phyloP scores from a whole-genome alignment of 2,888 invertebrate species.

The Scaptomyza caliginosa region DNA sequence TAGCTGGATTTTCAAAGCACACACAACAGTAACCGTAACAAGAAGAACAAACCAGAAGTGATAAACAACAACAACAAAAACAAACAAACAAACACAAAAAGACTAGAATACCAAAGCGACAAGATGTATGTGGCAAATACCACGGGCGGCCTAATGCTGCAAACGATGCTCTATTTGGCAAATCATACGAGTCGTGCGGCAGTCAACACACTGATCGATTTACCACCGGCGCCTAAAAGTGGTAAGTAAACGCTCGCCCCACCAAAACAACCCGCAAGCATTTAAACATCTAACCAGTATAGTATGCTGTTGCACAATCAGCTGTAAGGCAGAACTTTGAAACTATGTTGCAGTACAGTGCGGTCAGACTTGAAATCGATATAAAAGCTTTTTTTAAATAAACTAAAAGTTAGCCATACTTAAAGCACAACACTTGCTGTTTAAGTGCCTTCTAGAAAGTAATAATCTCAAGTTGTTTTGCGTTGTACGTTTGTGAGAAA shows the following conservation, averaged over 20 bases:
- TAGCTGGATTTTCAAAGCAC: conserved; percentile 15
- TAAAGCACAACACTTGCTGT: too few species aligned
- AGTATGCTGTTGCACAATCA: background rate
- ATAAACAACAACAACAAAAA: background rate
- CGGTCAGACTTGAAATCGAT: too few species aligned
- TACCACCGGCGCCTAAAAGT: conserved; percentile 81
- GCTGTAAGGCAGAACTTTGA: too few species aligned
- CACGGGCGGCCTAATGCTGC: conserved; percentile 83
- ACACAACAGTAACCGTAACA: too few species aligned
- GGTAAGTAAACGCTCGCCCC: too few species aligned
- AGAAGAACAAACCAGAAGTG: background rate
- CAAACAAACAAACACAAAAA: conserved; percentile 2
- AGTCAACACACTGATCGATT: conserved; percentile 80
- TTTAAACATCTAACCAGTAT: background rate
- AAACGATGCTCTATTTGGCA: conserved; percentile 84
- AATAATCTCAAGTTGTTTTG: too few species aligned
- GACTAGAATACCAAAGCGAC: background rate
- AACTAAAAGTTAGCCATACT: too few species aligned
- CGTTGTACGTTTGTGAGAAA: too few species aligned
- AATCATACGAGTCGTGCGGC: conserved; percentile 82
- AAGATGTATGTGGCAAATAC: conserved; percentile 82
- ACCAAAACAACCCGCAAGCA: too few species aligned
- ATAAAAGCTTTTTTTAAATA: too few species aligned
- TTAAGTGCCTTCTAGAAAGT: too few species aligned
- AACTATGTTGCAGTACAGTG: too few species aligned